These are phyloP conservation scores for Strix uralensis DNA, from an alignment of 2,113 vertebrate species.

Conservation along the genomic window DNA sequence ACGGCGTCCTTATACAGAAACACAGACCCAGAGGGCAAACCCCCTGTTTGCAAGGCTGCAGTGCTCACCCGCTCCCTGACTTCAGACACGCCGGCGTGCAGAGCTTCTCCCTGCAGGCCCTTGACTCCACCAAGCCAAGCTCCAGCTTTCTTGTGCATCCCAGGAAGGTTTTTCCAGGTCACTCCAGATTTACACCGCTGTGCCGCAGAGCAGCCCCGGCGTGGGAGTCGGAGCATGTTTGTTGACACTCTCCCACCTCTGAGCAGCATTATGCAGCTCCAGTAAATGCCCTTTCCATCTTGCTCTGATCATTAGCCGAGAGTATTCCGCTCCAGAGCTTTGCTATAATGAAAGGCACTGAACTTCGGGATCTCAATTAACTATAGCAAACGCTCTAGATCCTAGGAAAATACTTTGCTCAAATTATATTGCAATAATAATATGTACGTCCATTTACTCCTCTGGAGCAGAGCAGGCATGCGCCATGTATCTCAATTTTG, in stretches of 20 bases:
- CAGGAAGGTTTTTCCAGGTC: not conserved
- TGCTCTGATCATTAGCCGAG: not conserved
- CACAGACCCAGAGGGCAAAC: accelerated
- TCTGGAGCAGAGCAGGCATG: not conserved
- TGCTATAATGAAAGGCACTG: slow-evolving; percentile 49
- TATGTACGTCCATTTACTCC: not conserved
- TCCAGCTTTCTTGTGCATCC: not conserved
- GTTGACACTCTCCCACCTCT: not conserved
- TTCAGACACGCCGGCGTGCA: accelerated
- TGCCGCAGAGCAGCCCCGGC: not conserved
- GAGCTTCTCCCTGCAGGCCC: not conserved
- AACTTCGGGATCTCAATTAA: slow-evolving; percentile 59
- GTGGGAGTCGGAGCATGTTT: not conserved
- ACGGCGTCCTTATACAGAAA: accelerated
- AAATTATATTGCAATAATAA: slow-evolving; percentile 42
- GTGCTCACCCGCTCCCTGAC: accelerated
- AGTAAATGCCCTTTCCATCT: slow-evolving; percentile 37
- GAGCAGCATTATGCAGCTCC: not conserved
- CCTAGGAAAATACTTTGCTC: slow-evolving; percentile 41
- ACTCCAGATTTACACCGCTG: accelerated
- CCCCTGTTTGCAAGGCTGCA: accelerated
- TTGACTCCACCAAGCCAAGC: accelerated
- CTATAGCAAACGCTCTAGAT: slow-evolving; percentile 35
- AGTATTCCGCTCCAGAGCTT: slow-evolving; percentile 50
- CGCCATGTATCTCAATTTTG: not conserved